Percentiles rank a stretch among this genome's conserved stretches.
Conservation (phyloP, 2,888 invertebrate genomes). For the Dinocampus coccinellae region DNA sequence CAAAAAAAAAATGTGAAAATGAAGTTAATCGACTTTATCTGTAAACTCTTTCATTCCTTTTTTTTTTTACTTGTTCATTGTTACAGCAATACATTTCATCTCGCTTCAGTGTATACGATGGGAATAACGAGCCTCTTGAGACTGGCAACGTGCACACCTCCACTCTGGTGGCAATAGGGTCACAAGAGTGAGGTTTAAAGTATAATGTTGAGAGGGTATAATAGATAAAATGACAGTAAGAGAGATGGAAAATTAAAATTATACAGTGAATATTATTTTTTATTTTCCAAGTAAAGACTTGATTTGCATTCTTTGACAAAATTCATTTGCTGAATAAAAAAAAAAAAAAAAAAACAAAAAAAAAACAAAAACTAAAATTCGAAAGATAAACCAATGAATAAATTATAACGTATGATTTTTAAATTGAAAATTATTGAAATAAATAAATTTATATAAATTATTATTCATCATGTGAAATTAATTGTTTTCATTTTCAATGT, state of each 20-base stretch:
- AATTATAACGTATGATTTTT: no score
- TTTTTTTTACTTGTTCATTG: background rate
- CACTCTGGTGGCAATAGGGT: constrained; percentile 13
- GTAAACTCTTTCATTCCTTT: background rate
- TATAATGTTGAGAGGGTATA: constrained; percentile 1
- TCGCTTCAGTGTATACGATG: background rate
- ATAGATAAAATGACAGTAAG: background rate
- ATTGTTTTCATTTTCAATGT: no score
- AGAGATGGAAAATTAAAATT: no score
- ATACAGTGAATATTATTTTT: background rate
- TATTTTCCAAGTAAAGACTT: background rate
- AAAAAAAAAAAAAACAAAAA: no score
- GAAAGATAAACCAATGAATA: background rate
- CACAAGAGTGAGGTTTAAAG: constrained; percentile 19
- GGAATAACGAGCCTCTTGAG: constrained; percentile 24
- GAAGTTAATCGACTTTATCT: background rate
- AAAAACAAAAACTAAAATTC: no score
- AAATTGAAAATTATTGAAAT: no score
- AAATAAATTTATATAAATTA: no score
- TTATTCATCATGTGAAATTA: no score
- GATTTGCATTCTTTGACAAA: background rate
- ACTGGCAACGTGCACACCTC: constrained; percentile 11
- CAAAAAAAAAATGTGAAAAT: background rate
- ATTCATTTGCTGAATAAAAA: background rate
- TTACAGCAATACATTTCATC: background rate